Base-by-base conservation (phyloP, 2,113 vertebrate genomes). In the Tyrannus savana region DNA sequence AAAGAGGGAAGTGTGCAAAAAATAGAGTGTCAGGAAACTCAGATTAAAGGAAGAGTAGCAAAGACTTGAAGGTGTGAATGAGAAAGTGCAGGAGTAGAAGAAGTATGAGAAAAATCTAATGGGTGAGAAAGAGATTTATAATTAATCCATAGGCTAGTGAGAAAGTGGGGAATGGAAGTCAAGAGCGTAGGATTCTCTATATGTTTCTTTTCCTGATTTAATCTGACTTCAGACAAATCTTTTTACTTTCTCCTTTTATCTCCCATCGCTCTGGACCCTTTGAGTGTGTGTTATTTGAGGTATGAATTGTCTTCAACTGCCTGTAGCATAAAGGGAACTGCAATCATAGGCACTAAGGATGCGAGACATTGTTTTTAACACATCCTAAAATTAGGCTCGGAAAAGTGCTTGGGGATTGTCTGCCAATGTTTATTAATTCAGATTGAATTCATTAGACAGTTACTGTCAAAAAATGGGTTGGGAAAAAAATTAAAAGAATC, bases 361-460 rank as follows among this genome's bases (percentile, higher is more conserved):
- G 86, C 1, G 4, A 93, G 83, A 86, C 37, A 25, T 86, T 89
- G 81, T 95, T 97, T 93, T 92, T 90, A 95, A 89, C 80, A 71
- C 47, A 1, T 77, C 63, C 84, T 92, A 95, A 95, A 95, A 95
- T 95, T 86, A 95, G 72, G 73, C 73, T 95, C 39, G 68, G 80
- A 42, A 87, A 95, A 78, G 89, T 87, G 89, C 84, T 95, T 35
- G 31, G 86, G 84, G 94, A 95, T 92, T 80, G 77, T 90, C 94
- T 93, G 91, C 63, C 91, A 95, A 67, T 68, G 91, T 95, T 95
- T 92, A 95, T 90, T 95, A 95, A 96, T 92, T 92, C 91, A 95
- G 73, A 52, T 2, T 84, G 73, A 95, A 89, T 84, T 84, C 42
- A 63, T 81, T 78, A 95, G 64, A 68, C 81, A 75, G 80, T 35